Evolutionary conservation across 2,888 invertebrate species (phyloP).

Genomic region (Uloborus plumipes): DNA sequence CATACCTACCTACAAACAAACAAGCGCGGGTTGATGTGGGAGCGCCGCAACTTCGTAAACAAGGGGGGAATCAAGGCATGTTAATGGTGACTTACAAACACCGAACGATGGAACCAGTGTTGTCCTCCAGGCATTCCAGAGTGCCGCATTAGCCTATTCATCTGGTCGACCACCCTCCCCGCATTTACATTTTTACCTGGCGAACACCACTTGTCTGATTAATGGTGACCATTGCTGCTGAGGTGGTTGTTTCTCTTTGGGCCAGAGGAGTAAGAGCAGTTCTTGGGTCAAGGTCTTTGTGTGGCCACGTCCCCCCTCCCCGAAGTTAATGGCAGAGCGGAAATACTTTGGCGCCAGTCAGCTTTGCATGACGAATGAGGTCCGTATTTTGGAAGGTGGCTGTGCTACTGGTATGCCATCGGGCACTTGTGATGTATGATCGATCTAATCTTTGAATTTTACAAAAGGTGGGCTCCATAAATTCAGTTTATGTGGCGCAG

Average conservation of each 20-base stretch:
- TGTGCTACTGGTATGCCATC: not conserved
- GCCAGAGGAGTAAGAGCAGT: not conserved
- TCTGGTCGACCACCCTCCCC: conserved; percentile 19
- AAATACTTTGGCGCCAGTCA: no score
- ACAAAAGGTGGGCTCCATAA: no score
- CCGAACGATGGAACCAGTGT: no score
- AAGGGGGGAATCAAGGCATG: conserved; percentile 34
- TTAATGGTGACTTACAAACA: conserved; percentile 13
- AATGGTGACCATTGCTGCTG: conserved; percentile 37
- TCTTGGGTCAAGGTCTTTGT: conserved; percentile 36
- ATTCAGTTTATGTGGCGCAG: no score
- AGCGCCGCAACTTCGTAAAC: conserved; percentile 34
- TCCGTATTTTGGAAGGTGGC: not conserved
- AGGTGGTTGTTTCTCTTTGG: conserved; percentile 17
- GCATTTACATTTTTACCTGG: conserved; percentile 47
- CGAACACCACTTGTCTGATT: conserved; percentile 42
- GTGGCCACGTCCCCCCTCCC: not conserved
- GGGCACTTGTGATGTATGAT: no score
- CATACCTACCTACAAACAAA: not conserved
- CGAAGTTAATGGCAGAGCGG: not conserved
- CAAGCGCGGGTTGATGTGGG: conserved; percentile 22
- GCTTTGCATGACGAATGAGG: conserved; percentile 8
- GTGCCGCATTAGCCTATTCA: conserved; percentile 3
- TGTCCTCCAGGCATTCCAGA: not conserved
- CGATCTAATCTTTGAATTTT: no score